Base-by-base conservation (phyloP, 2,113 vertebrate genomes). In the Noturus placidus region DNA sequence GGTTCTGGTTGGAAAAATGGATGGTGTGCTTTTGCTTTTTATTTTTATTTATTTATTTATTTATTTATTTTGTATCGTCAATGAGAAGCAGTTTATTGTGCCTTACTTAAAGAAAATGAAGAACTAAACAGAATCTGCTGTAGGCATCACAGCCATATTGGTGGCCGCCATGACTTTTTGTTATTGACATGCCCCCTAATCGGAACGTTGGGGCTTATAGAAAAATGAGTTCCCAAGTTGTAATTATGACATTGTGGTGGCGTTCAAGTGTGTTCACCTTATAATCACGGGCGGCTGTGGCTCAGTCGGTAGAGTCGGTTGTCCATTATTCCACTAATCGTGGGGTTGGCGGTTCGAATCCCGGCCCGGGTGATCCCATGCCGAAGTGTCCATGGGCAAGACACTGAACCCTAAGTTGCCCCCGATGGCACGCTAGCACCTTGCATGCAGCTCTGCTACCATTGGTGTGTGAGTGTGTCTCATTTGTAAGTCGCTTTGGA, bases 1-100 rank as follows among this genome's bases (percentile, higher is more conserved):
- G 79, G 79, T 59, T 81, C 25, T 81, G 56, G 78, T 81, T 3
- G 20, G 30, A 81, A 81, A 59, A 59, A 25, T 59, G 14, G 56
- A 81, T 20, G 3, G 54, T 59, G 78, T 35, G 30, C 13, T 56
- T 54, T 79, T 79, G n/a, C 30, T 54, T 79, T 74, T 13, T n/a
- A 15, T 74, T 50, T 77, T n/a, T n/a, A n/a, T n/a, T n/a, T n/a
- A n/a, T n/a, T n/a, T n/a, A n/a, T 74, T 13, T n/a, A 15, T 74
- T 50, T 77, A 1, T 35, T 25, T 52, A n/a, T 78, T 79, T 54
- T 79, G 27, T 9, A 79, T 79, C 50, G 56, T 54, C 14, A 52
- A 59, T 35, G 9, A 59, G n/a, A 59, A 22, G 46, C 35, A 5
- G 22, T 57, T 81, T 81, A 14, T 59, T 81, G 59, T 33, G 6